Conservation (phyloP, 2,797 vertebrate species). For the Acrocephalus scirpaceus region DNA sequence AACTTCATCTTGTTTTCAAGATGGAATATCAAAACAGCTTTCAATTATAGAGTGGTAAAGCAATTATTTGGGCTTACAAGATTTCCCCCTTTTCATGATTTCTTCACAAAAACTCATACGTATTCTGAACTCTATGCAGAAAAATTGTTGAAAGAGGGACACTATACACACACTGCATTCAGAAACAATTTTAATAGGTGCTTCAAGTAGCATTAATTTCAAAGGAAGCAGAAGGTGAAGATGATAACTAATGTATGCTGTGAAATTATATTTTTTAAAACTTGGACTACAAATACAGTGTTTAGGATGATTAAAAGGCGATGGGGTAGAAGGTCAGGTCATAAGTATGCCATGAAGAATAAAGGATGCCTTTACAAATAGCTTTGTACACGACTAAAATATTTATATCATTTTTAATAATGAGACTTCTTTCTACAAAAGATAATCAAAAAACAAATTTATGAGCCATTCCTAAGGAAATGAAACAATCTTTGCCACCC, state of each 20-base stretch:
- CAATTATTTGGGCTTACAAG: background rate
- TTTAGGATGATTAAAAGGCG: background rate
- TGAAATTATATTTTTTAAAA: slow-evolving; percentile 3
- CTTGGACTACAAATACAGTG: background rate
- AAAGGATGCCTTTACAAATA: background rate
- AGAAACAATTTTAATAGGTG: background rate
- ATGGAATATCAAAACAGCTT: background rate
- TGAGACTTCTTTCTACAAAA: background rate
- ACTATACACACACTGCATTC: background rate
- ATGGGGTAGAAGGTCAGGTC: background rate
- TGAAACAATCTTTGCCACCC: background rate
- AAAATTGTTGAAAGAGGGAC: background rate
- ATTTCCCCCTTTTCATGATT: background rate
- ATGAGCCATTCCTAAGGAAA: background rate
- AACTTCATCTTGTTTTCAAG: background rate
- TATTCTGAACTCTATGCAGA: background rate
- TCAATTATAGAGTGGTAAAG: background rate
- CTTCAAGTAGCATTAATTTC: background rate
- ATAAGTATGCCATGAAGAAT: background rate
- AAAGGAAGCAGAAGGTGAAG: background rate
- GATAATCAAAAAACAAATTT: background rate
- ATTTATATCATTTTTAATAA: background rate
- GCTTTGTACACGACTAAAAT: background rate
- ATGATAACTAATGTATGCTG: background rate
- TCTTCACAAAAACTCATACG: background rate